Evolutionary conservation across 2,888 invertebrate species (phyloP).

Genomic region (Luffia ferchaultella): DNA sequence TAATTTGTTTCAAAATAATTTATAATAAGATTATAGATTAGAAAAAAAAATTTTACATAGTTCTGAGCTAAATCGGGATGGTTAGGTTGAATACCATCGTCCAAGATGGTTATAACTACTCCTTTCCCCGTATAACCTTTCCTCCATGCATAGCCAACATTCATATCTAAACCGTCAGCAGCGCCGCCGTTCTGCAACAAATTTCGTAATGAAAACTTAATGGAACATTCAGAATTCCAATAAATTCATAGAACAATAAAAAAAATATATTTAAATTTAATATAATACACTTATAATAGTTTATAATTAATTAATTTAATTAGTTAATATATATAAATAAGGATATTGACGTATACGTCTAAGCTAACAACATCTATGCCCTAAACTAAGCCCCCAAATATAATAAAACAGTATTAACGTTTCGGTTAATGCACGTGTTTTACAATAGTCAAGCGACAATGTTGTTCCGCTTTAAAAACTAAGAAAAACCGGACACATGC

Average conservation of each 20-base stretch:
- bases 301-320: neutral
- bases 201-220: conserved; percentile 22
- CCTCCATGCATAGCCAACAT: conserved; percentile 92
- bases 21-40: no score
- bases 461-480: no score
- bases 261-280: conserved; percentile 5
- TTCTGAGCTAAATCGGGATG: conserved; percentile 93
- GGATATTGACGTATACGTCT: no score
- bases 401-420: no score
- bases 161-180: conserved; percentile 96
- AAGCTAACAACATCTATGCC: no score
- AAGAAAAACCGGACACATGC: no score
- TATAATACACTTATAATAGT: neutral
- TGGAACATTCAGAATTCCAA: conserved; percentile 11
- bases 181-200: conserved; percentile 86
- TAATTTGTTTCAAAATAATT: neutral
- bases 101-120: conserved; percentile 94
- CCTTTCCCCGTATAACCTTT: conserved; percentile 96
- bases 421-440: no score
- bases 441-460: no score
- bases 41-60: conserved; percentile 74
- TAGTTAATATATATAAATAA: no score
- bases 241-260: no score
- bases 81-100: conserved; percentile 96
- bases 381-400: no score